Evolutionary conservation across 2,113 vertebrate species (phyloP).

Genomic region (Mola mola): DNA sequence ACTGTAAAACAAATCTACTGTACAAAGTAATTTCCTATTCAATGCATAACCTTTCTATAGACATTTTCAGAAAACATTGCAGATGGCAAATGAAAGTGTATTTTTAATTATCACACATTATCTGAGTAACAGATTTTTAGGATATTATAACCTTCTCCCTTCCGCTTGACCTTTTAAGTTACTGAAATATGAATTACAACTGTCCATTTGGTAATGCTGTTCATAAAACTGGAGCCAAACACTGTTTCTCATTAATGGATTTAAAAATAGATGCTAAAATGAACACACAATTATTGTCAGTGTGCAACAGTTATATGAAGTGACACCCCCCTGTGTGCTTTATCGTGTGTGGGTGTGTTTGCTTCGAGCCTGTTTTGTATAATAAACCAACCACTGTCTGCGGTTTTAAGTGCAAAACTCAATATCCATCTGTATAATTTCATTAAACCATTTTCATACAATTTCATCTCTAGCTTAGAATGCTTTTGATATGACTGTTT

Average conservation of each 20-base stretch:
- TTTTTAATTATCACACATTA: slow-evolving; percentile 36
- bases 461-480: too few relatives aligned
- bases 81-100: slow-evolving; percentile 18
- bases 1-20: not conserved
- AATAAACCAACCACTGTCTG: too few relatives aligned
- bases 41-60: not conserved
- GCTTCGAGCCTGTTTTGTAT: too few relatives aligned
- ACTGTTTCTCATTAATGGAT: slow-evolving; percentile 29
- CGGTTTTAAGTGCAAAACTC: too few relatives aligned
- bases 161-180: slow-evolving; percentile 34
- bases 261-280: slow-evolving; percentile 30
- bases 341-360: too few relatives aligned
- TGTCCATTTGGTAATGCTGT: slow-evolving; percentile 52
- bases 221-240: slow-evolving; percentile 33
- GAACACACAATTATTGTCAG: not conserved
- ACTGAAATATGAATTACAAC: slow-evolving; percentile 42
- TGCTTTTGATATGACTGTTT: too few relatives aligned
- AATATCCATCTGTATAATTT: too few relatives aligned
- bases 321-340: too few relatives aligned
- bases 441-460: too few relatives aligned
- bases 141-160: slow-evolving; percentile 8
- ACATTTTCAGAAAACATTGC: not conserved
- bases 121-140: slow-evolving; percentile 17
- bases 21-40: not conserved
- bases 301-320: not conserved